A percentile compares a stretch with the other conserved stretches of the same genome.
Evolutionary conservation across 2,888 invertebrate species (phyloP).

Genomic region (Poecilus cupreus): DNA sequence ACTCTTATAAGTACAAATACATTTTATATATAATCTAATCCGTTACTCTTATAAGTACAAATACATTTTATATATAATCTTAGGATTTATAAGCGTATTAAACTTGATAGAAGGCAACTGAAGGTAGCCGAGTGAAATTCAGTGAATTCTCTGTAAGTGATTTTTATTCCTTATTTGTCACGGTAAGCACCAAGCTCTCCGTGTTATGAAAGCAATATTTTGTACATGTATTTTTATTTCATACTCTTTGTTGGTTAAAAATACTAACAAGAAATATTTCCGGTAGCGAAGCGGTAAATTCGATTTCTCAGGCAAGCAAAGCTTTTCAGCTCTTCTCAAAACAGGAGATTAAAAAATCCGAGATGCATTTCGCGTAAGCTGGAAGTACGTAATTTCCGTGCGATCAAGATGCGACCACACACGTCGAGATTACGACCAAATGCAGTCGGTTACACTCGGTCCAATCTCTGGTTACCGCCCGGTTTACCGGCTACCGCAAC

Average conservation of each 20-base stretch:
- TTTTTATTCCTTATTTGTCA: no score
- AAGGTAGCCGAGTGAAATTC: no score
- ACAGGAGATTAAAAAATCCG: slow-evolving; percentile 36
- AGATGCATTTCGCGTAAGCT: slow-evolving; percentile 8
- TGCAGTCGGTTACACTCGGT: slow-evolving; percentile 13
- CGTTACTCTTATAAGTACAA: no score
- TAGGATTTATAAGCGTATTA: no score
- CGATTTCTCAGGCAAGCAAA: neutral
- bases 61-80: no score
- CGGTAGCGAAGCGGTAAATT: neutral
- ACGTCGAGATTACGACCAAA: slow-evolving; percentile 2
- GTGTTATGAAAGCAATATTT: no score
- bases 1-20: no score
- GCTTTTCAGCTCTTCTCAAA: neutral
- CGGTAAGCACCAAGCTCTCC: no score
- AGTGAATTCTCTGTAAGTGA: no score
- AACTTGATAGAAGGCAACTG: no score
- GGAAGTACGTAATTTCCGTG: slow-evolving; percentile 24
- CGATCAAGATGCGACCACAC: slow-evolving; percentile 28
- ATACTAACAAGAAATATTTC: neutral
- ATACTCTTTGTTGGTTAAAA: neutral
- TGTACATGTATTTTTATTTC: no score
- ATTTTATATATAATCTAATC: no score
- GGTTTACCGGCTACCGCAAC: neutral
- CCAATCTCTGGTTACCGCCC: slow-evolving; percentile 22